A percentile compares a stretch with the other conserved stretches of the same genome.
Evolutionary conservation across 2,888 invertebrate genomes (phyloP).

Genomic region (Argynnis bischoffii): DNA sequence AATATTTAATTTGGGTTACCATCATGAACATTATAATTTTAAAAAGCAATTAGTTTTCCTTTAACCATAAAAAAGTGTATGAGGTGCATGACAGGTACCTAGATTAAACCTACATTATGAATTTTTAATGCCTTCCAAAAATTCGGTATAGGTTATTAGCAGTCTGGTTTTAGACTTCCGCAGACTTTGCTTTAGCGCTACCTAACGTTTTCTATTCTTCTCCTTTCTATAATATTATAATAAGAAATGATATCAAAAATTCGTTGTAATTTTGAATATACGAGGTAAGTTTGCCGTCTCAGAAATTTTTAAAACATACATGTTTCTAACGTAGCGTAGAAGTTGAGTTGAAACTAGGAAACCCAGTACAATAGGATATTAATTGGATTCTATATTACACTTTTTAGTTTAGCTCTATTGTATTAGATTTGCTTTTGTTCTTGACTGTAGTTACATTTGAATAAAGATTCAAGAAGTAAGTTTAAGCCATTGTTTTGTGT

Average conservation of each 20-base stretch:
- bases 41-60: no score
- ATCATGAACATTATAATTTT: no score
- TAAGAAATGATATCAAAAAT: slow-evolving; percentile 20
- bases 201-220: slow-evolving; percentile 9
- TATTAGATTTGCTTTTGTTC: slow-evolving; percentile 17
- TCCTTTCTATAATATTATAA: slow-evolving; percentile 5
- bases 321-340: slow-evolving; percentile 21
- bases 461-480: slow-evolving; percentile 12
- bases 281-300: slow-evolving; percentile 27
- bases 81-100: slow-evolving; percentile 1
- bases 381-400: slow-evolving; percentile 26
- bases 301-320: slow-evolving; percentile 32
- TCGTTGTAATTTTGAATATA: slow-evolving; percentile 19
- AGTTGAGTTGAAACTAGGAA: slow-evolving; percentile 22
- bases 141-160: background rate
- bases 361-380: slow-evolving; percentile 25
- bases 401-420: slow-evolving; percentile 27
- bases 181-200: background rate
- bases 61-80: no score
- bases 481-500: background rate
- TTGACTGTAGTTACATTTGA: slow-evolving; percentile 20
- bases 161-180: background rate
- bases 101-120: background rate
- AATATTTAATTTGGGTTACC: no score
- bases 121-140: background rate